A percentile compares a stretch with the other conserved stretches of the same genome.
Evolutionary conservation across 2,888 invertebrate species (phyloP).

Genomic region (Tortricodes alternella): DNA sequence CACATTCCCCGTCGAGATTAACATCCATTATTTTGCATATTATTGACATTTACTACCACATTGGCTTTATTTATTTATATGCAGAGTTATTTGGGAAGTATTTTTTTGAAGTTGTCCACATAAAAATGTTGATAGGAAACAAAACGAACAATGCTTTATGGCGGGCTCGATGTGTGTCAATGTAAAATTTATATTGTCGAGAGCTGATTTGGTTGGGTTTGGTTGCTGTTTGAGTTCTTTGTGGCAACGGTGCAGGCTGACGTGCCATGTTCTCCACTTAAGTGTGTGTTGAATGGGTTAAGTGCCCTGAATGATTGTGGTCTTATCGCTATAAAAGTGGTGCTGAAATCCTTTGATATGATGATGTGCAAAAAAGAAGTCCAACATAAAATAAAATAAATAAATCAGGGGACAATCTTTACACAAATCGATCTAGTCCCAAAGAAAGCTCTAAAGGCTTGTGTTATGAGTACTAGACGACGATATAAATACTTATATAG

Average conservation of each 20-base stretch:
- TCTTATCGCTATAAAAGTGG: neutral
- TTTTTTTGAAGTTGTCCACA: slow-evolving; percentile 72
- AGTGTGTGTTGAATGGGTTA: neutral
- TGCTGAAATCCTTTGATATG: neutral
- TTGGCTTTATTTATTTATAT: slow-evolving; percentile 75
- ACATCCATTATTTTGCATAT: slow-evolving; percentile 81
- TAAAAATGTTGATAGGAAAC: slow-evolving; percentile 78
- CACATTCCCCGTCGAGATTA: slow-evolving; percentile 73
- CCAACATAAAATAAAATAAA: no score
- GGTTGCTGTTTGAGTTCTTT: slow-evolving; percentile 67
- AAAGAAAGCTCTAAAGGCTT: no score
- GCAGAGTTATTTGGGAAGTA: slow-evolving; percentile 79
- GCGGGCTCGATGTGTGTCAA: slow-evolving; percentile 75
- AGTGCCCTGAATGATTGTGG: neutral
- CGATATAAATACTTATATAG: no score
- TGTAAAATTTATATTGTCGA: slow-evolving; percentile 75
- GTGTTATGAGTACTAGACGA: no score
- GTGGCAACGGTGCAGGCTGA: slow-evolving; percentile 38
- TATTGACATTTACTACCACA: slow-evolving; percentile 81
- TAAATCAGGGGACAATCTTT: no score
- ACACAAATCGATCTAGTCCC: no score
- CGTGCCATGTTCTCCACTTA: neutral
- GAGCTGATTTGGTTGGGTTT: slow-evolving; percentile 51
- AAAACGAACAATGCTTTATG: slow-evolving; percentile 75
- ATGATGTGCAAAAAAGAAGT: no score